Evolutionary conservation across 2,113 vertebrate genomes (phyloP).

Genomic region (Carlito syrichta): DNA sequence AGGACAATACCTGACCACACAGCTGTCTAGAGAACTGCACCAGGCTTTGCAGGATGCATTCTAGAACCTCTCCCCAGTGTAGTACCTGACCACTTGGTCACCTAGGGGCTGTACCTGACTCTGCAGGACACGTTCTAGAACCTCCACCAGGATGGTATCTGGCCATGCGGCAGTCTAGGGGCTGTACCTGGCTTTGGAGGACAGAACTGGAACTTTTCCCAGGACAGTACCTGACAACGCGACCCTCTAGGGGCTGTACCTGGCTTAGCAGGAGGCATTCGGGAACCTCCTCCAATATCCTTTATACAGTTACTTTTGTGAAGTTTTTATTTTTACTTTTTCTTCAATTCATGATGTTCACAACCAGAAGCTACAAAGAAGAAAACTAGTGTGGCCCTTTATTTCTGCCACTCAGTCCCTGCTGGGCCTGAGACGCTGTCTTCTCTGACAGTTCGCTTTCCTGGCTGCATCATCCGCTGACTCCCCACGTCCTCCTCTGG

Average conservation of each 20-base stretch:
- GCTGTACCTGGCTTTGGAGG: no score
- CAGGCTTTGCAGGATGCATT: not conserved
- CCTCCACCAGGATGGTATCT: no score
- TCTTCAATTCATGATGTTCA: not conserved
- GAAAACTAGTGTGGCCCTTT: not conserved
- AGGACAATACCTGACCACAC: no score
- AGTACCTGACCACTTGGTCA: fast-evolving
- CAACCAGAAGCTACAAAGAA: not conserved
- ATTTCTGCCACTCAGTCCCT: not conserved
- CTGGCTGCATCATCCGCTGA: not conserved
- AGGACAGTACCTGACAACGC: no score
- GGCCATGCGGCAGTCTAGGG: no score
- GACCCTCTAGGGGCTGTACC: no score
- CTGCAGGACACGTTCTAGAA: no score
- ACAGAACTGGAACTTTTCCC: no score
- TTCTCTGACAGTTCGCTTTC: not conserved
- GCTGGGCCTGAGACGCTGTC: not conserved
- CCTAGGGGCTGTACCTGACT: fast-evolving
- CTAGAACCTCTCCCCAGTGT: not conserved
- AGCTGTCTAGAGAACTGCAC: fast-evolving
- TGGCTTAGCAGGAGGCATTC: no score
- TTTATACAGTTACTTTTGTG: not conserved
- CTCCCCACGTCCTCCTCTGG: no score
- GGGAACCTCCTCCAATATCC: no score
- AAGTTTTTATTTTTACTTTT: no score